Evolutionary conservation across 2,113 vertebrate species (phyloP), one percentile per base, ranked within the genome.

Genomic region (Hymenochirus boettgeri): DNA sequence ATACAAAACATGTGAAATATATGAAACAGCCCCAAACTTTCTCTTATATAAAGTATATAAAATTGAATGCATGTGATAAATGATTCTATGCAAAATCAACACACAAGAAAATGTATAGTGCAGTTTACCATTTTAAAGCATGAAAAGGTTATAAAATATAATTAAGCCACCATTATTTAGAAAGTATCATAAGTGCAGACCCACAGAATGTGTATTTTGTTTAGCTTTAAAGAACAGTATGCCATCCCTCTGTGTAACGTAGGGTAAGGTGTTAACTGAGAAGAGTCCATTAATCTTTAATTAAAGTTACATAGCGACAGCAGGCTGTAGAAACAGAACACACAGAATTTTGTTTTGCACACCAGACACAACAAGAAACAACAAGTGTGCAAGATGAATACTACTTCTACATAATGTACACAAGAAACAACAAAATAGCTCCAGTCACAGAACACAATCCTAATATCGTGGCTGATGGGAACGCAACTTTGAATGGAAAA

Each of bases 201-300:
- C 31, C 2, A 33, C 31, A 33, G 11, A 33, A n/a, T 35, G 2
- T 35, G 10, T 7, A 35, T 42, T 42, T 42, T n/a, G 13, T 42
- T 42, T 5, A 42, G 39, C 17, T 42, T 42, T 5, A 42, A n/a
- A 18, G 17, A 17, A n/a, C 2, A n/a, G 12, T 42, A 13, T 35
- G 33, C 7, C 33, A 35, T 9, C 33, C 33, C 3, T 11, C 33
- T 35, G 39, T 42, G 39, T 42, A n/a, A 18, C n/a, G 2, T 42
- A 17, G 17, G 39, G 13, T n/a, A 27, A 46, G 39, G 45, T 33
- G 62, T 56, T 48, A 65, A 47, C 45, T 65, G 62, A 65, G 62
- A 65, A 64, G 61, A 25, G 25, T 9, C 13, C 13, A 47, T 65
- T 3, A 65, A 65, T 57, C 55, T 57, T 65, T 56, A 24, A 65